A percentile compares a stretch with the other conserved stretches of the same genome.
Conservation (phyloP, 2,888 invertebrate species). For the Chironomus tentans region DNA sequence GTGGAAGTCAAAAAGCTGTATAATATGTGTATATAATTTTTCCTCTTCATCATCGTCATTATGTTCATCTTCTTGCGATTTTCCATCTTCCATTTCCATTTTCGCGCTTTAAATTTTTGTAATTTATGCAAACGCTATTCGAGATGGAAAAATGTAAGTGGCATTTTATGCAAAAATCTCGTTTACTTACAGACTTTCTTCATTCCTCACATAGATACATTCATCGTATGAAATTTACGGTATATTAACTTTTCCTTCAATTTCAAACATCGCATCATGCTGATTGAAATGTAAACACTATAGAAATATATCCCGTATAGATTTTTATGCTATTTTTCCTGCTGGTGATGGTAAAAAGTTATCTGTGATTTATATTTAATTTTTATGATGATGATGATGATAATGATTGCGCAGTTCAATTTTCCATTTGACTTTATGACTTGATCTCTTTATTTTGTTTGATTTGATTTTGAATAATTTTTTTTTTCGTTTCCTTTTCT, state of each 20-base stretch:
- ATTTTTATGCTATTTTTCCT: no score
- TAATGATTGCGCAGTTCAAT: no score
- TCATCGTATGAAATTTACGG: not conserved
- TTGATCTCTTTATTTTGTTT: no score
- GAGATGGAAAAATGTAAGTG: not conserved
- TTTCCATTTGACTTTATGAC: no score
- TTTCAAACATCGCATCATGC: not conserved
- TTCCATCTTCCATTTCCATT: not conserved
- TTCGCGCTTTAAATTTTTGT: not conserved
- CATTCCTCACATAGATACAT: not conserved
- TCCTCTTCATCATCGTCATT: not conserved
- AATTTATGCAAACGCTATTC: not conserved
- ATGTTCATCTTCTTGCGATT: not conserved
- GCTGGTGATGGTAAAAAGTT: no score
- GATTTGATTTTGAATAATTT: no score
- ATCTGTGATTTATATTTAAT: not conserved
- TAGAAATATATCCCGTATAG: not conserved
- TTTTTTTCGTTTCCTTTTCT: no score
- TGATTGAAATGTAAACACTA: not conserved
- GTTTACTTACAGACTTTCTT: not conserved
- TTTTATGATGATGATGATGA: not conserved
- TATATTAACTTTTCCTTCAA: not conserved
- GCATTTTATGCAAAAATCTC: not conserved
- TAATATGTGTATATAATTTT: not conserved
- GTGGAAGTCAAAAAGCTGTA: no score